A percentile compares a stretch with the other conserved stretches of the same genome.
phyloP scores from a whole-genome alignment of 1,140 invertebrate genomes.

The Ditylenchus dipsaci region DNA sequence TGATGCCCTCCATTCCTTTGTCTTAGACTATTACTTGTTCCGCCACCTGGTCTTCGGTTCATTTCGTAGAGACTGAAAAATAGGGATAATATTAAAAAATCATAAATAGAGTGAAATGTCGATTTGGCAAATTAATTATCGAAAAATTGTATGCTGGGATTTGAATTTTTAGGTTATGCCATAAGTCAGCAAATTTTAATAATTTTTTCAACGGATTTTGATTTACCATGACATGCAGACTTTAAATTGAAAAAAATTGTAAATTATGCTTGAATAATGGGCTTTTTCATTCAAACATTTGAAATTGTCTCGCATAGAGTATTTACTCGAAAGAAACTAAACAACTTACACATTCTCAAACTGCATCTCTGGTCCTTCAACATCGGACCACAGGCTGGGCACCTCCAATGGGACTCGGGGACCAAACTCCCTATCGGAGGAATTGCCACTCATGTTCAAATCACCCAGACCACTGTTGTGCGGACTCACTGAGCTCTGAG shows the following conservation, averaged over 20 bases:
- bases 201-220: too few relatives aligned
- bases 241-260: too few relatives aligned
- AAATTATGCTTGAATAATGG: too few relatives aligned
- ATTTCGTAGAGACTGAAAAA: background rate
- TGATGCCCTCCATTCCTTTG: background rate
- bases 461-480: constrained; percentile 21
- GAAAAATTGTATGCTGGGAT: too few relatives aligned
- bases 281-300: too few relatives aligned
- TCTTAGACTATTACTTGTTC: background rate
- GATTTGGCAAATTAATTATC: too few relatives aligned
- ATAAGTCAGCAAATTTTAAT: too few relatives aligned
- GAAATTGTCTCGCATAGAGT: too few relatives aligned
- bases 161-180: too few relatives aligned
- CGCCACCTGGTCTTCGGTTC: background rate
- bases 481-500: constrained; percentile 26
- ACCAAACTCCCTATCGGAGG: constrained; percentile 28
- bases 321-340: too few relatives aligned
- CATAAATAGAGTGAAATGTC: too few relatives aligned
- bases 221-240: too few relatives aligned
- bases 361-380: constrained; percentile 16
- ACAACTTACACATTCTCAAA: constrained; percentile 2
- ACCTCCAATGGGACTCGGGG: constrained; percentile 15
- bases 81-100: background rate
- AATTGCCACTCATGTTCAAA: constrained; percentile 34
- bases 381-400: constrained; percentile 29